Evolutionary conservation across 2,888 invertebrate genomes (phyloP), one percentile per base, ranked within the genome.

Genomic region (Epiperipatus broadwayi): DNA sequence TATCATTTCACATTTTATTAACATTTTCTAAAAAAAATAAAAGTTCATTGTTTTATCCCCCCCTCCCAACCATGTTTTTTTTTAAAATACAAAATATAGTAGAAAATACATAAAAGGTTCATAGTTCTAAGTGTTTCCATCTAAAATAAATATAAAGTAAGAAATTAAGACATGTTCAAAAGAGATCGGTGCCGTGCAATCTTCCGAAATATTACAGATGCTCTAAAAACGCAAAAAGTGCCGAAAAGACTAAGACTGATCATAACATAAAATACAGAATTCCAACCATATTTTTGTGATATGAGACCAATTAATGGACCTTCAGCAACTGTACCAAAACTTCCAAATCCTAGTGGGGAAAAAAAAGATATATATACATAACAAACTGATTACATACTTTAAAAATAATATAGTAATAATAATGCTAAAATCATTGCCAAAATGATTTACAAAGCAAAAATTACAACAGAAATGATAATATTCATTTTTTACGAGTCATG

Each of bases 231-330:
- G 15, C 55, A 49, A 10, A 57, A 39, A 30, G 58, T 52, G 5
- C 60, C 59, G 4, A 58, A 7, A 15, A 54, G 50, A 4, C 58
- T 55, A 10, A 62, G 45, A 3, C 48, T 45, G 14, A 60, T 56
- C 53, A 63, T 57, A 10, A 59, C 46, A 28, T 55, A 50, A 39
- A 62, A 58, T 55, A 64, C 57, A 12, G 58, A 57, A 7, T 54
- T 48, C 63, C 63, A 64, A 16, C 61, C 60, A 40, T 57, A 59
- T 8, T 48, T 37, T 10, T 56, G 53, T 2, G 59, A 53, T n/a
- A 63, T 49, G 21, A 54, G 47, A 2, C 62, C 62, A 29, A 64
- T 55, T 3, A 64, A 43, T 8, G 64, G 64, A 1, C 64, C 64
- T 48, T 64, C 61, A 12, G 63, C 42, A 35, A 63, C 59, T 2